A percentile compares a stretch with the other conserved stretches of the same genome.
Evolutionary conservation across 2,797 vertebrate genomes (phyloP).

Genomic region (Anableps anableps): DNA sequence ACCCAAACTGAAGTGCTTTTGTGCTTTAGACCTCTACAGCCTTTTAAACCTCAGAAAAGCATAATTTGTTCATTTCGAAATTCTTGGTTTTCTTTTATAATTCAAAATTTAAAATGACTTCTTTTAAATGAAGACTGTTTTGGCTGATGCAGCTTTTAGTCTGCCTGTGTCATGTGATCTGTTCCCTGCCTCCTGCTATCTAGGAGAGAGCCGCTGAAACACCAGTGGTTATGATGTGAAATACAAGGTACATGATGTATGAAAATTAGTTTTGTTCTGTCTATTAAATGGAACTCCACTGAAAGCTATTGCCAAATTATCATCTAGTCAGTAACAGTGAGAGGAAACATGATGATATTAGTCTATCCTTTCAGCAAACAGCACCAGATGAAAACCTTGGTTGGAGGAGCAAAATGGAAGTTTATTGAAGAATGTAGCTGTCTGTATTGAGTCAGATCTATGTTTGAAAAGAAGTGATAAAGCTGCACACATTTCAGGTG

Average conservation of each 20-base stretch:
- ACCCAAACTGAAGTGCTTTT: background rate
- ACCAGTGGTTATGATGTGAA: background rate
- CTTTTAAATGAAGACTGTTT: background rate
- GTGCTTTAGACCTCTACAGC: background rate
- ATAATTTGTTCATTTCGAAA: background rate
- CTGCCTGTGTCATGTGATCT: background rate
- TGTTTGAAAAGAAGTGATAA: background rate
- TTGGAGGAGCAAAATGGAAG: background rate
- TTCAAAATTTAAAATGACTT: background rate
- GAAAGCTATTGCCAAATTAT: background rate
- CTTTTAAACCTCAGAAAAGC: background rate
- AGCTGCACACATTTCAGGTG: background rate
- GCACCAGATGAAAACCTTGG: background rate
- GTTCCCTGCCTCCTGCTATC: background rate
- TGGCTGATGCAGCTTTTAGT: background rate
- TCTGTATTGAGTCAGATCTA: background rate
- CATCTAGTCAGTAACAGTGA: background rate
- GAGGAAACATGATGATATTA: background rate
- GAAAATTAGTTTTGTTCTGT: background rate
- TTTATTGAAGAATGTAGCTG: background rate
- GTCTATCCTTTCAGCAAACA: background rate
- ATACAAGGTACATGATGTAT: background rate
- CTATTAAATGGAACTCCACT: background rate
- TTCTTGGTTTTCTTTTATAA: background rate
- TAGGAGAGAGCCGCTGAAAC: background rate